Evolutionary conservation across 2,797 vertebrate species (phyloP).

Genomic region (Amniataba percoides): DNA sequence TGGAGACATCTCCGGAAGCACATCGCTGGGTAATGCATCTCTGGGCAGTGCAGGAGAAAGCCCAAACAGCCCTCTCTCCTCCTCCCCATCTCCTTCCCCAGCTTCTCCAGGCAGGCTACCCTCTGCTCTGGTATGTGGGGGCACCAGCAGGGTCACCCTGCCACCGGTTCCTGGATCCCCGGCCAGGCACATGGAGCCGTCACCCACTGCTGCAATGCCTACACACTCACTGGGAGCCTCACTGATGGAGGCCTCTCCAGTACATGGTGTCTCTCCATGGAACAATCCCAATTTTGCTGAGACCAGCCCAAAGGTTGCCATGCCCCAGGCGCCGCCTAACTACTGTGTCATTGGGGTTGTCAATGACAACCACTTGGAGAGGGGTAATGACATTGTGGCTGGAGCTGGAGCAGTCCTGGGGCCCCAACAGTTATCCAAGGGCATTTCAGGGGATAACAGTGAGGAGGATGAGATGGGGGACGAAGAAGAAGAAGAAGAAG

Average conservation of each 20-base stretch:
- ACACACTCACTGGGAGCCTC: conserved; percentile 43
- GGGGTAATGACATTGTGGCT: conserved; percentile 11
- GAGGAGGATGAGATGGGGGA: conserved; percentile 80
- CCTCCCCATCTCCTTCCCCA: conserved; percentile 80
- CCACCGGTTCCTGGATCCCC: conserved; percentile 66
- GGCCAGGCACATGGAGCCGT: conserved; percentile 58
- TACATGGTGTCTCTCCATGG: conserved; percentile 69
- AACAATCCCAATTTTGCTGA: conserved; percentile 67
- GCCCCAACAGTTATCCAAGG: conserved; percentile 54
- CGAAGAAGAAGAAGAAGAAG: conserved; percentile 84
- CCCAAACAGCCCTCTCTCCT: conserved; percentile 82
- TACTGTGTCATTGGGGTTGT: conserved; percentile 79
- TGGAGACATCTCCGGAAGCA: conserved; percentile 78
- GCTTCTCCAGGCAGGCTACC: conserved; percentile 77
- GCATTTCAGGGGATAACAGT: conserved; percentile 82
- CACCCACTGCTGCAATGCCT: conserved; percentile 51
- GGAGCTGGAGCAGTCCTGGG: conserved; percentile 42
- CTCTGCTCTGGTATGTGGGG: conserved; percentile 65
- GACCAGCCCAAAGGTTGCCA: conserved; percentile 61
- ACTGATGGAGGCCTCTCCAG: conserved; percentile 43
- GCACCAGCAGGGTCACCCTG: conserved; percentile 73
- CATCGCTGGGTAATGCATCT: conserved; percentile 74
- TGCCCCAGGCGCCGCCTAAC: conserved; percentile 80
- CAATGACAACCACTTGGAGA: conserved; percentile 71
- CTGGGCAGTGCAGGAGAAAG: conserved; percentile 85